phyloP scores from a whole-genome alignment of 2,797 vertebrate species.

The Pangasius sanitwongsei region DNA sequence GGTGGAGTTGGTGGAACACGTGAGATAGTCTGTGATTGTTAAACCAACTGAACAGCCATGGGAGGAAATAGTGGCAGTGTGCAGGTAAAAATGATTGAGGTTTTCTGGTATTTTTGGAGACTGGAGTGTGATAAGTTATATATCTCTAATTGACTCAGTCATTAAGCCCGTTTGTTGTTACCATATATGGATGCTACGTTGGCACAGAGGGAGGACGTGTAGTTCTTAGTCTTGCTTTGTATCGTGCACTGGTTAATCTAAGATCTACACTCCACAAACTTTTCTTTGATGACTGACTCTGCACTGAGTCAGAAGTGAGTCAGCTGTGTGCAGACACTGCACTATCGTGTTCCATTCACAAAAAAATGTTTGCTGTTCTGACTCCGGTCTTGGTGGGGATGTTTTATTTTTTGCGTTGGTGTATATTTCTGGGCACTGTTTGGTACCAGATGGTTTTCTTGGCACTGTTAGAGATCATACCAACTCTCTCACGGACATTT shows the following conservation, averaged over 20 bases:
- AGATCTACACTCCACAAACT: background rate
- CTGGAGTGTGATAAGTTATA: background rate
- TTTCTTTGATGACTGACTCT: conserved; percentile 16
- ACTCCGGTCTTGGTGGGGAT: conserved; percentile 57
- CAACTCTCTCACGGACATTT: conserved; percentile 42
- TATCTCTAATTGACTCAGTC: too few species aligned
- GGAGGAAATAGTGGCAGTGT: background rate
- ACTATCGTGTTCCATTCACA: conserved; percentile 63
- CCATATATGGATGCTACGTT: conserved; percentile 23
- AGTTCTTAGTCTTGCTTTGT: conserved; percentile 13
- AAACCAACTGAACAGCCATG: background rate
- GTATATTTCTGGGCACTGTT: conserved; percentile 64
- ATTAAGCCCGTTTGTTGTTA: background rate
- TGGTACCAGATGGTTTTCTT: conserved; percentile 59
- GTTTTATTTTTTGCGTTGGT: conserved; percentile 61
- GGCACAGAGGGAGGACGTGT: background rate
- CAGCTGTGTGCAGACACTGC: conserved; percentile 45
- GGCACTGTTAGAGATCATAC: conserved; percentile 22
- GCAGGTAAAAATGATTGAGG: conserved; percentile 6
- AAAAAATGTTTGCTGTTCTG: conserved; percentile 55
- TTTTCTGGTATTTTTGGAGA: conserved; percentile 20
- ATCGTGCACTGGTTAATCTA: background rate
- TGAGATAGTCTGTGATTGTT: conserved; percentile 35
- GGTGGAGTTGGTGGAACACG: conserved; percentile 22
- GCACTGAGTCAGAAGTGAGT: conserved; percentile 45